These are phyloP conservation scores for Prunella himalayana DNA, from an alignment of 2,113 vertebrate genomes.

Conservation along the genomic window DNA sequence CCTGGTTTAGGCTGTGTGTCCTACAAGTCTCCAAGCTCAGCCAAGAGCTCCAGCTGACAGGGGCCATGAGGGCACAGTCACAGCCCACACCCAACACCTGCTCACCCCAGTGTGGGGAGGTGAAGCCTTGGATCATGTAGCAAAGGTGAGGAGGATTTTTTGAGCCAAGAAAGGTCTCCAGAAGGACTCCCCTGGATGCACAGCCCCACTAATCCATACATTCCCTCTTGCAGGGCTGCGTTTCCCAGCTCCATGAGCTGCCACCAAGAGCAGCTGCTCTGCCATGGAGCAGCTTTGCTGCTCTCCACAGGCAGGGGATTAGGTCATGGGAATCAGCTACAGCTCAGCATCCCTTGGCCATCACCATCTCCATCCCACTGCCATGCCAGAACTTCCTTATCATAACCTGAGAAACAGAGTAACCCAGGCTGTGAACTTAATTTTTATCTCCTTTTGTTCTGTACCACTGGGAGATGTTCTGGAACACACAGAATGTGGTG, in stretches of 20 bases:
- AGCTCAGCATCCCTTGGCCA: background rate
- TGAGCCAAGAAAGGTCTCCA: background rate
- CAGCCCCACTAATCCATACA: background rate
- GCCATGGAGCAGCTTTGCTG: background rate
- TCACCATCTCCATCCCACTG: rapidly evolving
- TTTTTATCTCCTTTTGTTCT: background rate
- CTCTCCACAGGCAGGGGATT: background rate
- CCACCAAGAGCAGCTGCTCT: background rate
- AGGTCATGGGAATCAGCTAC: background rate
- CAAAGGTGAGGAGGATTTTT: background rate
- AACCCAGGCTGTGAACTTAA: background rate
- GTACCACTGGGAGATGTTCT: background rate
- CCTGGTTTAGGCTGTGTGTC: background rate
- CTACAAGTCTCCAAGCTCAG: background rate
- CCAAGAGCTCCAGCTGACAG: background rate
- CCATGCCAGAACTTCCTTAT: background rate
- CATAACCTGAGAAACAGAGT: background rate
- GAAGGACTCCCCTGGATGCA: background rate
- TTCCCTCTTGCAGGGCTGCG: rapidly evolving
- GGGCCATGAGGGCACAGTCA: background rate
- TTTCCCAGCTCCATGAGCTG: background rate
- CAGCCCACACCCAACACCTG: too few species aligned
- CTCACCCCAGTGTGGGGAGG: background rate
- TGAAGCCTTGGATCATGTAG: rapidly evolving
- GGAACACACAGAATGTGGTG: background rate